Evolutionary conservation across 2,888 invertebrate genomes (phyloP).

Genomic region (Eledona agricola): DNA sequence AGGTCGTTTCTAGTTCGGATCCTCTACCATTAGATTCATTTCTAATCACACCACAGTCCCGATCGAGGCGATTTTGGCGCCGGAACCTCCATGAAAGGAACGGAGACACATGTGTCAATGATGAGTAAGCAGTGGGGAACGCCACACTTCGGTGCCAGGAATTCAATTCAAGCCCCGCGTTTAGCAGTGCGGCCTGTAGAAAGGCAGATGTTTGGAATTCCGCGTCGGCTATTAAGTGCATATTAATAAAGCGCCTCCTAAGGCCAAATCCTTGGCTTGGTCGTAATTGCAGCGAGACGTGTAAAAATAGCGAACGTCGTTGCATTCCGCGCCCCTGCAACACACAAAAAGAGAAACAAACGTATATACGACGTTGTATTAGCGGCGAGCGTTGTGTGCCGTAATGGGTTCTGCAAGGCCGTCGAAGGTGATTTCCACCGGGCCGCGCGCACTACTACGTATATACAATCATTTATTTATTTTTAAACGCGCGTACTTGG

Average conservation of each 20-base stretch:
- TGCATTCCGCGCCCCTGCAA: slow-evolving; percentile 16
- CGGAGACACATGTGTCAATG: slow-evolving; percentile 14
- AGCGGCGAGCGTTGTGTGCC: slow-evolving; percentile 22
- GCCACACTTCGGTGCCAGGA: slow-evolving; percentile 16
- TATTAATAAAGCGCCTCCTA: slow-evolving; percentile 32
- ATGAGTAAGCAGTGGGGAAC: slow-evolving; percentile 18
- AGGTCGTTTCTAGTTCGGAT: no score
- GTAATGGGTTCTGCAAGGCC: slow-evolving; percentile 47
- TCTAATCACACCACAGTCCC: no score
- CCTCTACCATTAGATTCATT: no score
- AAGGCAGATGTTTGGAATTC: slow-evolving; percentile 38
- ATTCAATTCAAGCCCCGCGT: slow-evolving; percentile 34
- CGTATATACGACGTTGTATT: no score
- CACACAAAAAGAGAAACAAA: not conserved
- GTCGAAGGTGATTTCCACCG: slow-evolving; percentile 49
- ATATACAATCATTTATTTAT: slow-evolving; percentile 46
- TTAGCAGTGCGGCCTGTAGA: slow-evolving; percentile 25
- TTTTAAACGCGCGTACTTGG: slow-evolving; percentile 39
- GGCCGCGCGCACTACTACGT: no score
- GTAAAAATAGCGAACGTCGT: slow-evolving; percentile 26
- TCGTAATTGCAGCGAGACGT: slow-evolving; percentile 27
- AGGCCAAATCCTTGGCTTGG: slow-evolving; percentile 33
- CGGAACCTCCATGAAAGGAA: no score
- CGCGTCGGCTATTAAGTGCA: slow-evolving; percentile 34
- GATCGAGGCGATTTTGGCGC: no score